Evolutionary conservation across 35 echinoderm and acorn worm genomes (phyloP).

Genomic region (Ptychodera flava): DNA sequence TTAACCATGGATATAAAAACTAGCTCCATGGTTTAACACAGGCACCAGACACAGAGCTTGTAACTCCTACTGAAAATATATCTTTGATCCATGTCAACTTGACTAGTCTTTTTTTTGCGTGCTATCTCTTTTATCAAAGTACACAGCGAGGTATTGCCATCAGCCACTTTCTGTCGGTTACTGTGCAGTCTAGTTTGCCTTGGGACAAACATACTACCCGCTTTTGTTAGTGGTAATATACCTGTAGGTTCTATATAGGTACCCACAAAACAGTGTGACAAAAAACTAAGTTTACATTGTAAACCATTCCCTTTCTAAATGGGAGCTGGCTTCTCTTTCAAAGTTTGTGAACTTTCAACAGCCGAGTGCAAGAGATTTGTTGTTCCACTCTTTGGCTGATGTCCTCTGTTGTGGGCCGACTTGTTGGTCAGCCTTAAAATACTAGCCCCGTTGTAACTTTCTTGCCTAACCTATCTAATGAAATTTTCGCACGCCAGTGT

Average conservation of each 20-base stretch:
- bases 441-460: too few relatives aligned
- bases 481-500: too few relatives aligned
- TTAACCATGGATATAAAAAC: too few relatives aligned
- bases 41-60: too few relatives aligned
- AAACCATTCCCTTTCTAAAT: background rate
- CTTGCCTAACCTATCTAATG: too few relatives aligned
- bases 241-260: background rate
- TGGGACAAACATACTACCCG: background rate
- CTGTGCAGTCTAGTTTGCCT: background rate
- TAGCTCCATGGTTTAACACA: too few relatives aligned
- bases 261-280: background rate
- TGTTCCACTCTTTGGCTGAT: background rate
- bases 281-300: background rate
- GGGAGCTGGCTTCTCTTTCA: background rate
- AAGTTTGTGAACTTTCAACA: background rate
- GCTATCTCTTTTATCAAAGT: too few relatives aligned
- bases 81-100: too few relatives aligned
- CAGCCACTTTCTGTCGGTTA: background rate
- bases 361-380: background rate
- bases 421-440: too few relatives aligned
- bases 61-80: too few relatives aligned
- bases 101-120: too few relatives aligned
- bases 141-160: background rate
- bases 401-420: too few relatives aligned
- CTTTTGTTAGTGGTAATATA: background rate